Conservation (phyloP, 2,113 vertebrate species). For the Pseudorectes ferrugineus region DNA sequence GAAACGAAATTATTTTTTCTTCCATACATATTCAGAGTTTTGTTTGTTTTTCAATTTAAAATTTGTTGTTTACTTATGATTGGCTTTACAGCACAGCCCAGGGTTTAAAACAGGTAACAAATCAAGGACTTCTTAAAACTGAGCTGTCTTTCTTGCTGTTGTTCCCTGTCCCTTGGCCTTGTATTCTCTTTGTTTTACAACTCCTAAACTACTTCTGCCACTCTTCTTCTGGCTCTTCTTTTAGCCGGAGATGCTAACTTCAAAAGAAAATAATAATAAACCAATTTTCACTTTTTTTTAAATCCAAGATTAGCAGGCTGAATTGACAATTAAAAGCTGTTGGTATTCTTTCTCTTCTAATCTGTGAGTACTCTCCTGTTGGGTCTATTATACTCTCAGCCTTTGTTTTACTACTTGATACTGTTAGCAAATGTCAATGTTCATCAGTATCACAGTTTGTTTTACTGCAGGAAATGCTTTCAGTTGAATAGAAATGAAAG, state of each 20-base stretch:
- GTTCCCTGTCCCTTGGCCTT: rapidly evolving
- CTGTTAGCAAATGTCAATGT: constrained; percentile 31
- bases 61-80: not conserved
- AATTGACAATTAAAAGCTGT: not conserved
- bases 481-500: not conserved
- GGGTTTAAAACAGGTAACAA: not conserved
- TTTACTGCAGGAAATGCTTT: not conserved
- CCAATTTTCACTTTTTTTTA: not conserved
- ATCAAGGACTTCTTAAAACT: not conserved
- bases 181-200: not conserved
- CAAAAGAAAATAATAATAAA: not conserved
- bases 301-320: not conserved
- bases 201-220: not conserved
- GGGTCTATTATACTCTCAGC: not conserved
- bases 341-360: not conserved
- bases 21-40: not conserved
- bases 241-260: not conserved
- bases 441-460: not conserved
- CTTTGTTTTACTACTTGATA: constrained; percentile 39
- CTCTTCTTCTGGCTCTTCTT: not conserved
- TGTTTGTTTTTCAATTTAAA: not conserved
- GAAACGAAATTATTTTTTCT: not conserved
- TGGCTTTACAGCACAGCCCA: not conserved
- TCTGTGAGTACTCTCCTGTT: not conserved
- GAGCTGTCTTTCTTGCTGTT: not conserved